Conservation (phyloP, 2,797 vertebrate species). For the Ataeniobius toweri region DNA sequence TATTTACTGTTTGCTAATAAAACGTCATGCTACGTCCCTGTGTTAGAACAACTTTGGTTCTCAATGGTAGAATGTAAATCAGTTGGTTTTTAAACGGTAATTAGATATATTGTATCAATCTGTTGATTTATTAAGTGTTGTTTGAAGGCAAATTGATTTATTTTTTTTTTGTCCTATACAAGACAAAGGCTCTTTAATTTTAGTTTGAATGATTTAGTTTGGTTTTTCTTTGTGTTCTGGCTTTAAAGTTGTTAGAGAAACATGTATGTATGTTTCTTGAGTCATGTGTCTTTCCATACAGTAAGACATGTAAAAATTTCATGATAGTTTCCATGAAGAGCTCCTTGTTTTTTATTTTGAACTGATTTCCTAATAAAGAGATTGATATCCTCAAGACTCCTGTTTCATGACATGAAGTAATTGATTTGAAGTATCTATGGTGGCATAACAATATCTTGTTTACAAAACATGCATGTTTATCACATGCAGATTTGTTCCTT, state of each 20-base stretch:
- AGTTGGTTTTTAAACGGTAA: constrained; percentile 28
- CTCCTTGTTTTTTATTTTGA: constrained; percentile 74
- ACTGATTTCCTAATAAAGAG: constrained; percentile 86
- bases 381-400: constrained; percentile 64
- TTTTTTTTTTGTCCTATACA: constrained; percentile 18
- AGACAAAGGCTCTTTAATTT: constrained; percentile 48
- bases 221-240: constrained; percentile 60
- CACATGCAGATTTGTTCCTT: not conserved
- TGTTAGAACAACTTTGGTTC: constrained; percentile 25
- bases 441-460: not conserved
- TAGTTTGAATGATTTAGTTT: constrained; percentile 64
- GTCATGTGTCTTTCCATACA: constrained; percentile 52
- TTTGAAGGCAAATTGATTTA: constrained; percentile 59
- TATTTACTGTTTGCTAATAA: constrained; percentile 39
- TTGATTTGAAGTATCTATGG: not conserved
- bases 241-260: constrained; percentile 60
- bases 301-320: constrained; percentile 73
- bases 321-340: constrained; percentile 65
- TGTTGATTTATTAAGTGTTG: constrained; percentile 63
- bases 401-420: not conserved
- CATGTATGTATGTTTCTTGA: constrained; percentile 36
- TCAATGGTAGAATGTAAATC: constrained; percentile 38
- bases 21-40: constrained; percentile 38
- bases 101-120: constrained; percentile 48
- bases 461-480: not conserved